phyloP scores from a whole-genome alignment of 2,113 vertebrate genomes.

The Zosterops hypoxanthus region DNA sequence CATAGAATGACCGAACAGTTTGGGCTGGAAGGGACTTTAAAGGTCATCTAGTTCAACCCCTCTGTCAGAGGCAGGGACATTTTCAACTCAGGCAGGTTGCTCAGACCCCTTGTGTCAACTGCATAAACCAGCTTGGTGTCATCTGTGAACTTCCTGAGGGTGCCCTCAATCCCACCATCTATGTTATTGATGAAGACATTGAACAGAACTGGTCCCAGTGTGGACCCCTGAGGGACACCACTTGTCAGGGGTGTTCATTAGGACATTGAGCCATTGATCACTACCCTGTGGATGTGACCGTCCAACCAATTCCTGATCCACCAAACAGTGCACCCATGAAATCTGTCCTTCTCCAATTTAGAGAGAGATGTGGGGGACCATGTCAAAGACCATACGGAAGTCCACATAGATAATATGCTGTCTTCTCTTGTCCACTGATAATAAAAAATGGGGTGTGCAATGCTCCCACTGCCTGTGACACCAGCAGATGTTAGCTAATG shows the following conservation, averaged over 20 bases:
- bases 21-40: not conserved
- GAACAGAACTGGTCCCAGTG: not conserved
- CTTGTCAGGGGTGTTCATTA: accelerated
- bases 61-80: not conserved
- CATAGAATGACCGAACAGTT: not conserved
- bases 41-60: not conserved
- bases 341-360: not conserved
- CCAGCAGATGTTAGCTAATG: not conserved
- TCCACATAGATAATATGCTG: accelerated
- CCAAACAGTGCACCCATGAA: not conserved
- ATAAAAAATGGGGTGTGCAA: not conserved
- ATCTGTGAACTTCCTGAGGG: not conserved
- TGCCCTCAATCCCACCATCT: not conserved
- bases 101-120: not conserved
- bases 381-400: not conserved
- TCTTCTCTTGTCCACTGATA: not conserved
- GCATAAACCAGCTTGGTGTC: not conserved
- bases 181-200: not conserved
- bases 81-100: not conserved
- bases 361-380: not conserved
- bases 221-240: not conserved
- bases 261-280: not conserved
- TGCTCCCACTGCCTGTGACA: not conserved
- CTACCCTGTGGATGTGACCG: accelerated
- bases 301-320: not conserved